Conservation (phyloP, 2,888 invertebrate genomes). For the Luperina testacea region DNA sequence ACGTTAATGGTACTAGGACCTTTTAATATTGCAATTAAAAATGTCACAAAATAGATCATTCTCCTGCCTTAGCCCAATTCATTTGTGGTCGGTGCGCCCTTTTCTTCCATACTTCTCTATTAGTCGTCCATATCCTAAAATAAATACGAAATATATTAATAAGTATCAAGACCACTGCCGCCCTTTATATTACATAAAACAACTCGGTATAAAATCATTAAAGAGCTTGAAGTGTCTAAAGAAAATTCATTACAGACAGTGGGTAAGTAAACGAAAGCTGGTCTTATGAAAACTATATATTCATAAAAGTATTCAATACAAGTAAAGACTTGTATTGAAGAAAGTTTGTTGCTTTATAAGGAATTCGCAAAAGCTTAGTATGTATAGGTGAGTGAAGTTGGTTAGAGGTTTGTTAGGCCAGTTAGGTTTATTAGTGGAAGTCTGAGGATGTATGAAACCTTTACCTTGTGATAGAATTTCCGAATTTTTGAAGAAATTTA, state of each 20-base stretch:
- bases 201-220: constrained; percentile 29
- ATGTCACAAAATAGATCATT: too few relatives aligned
- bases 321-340: constrained; percentile 16
- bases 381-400: too few relatives aligned
- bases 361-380: constrained; percentile 5
- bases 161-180: constrained; percentile 26
- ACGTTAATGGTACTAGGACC: neutral
- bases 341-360: constrained; percentile 38
- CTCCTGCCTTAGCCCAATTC: too few relatives aligned
- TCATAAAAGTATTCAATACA: too few relatives aligned
- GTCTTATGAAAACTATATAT: constrained; percentile 36
- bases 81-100: too few relatives aligned
- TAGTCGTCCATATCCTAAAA: too few relatives aligned
- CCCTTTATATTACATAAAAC: neutral
- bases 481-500: too few relatives aligned
- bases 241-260: constrained; percentile 37
- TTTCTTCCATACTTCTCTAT: too few relatives aligned
- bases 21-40: neutral
- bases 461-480: neutral
- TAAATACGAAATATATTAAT: too few relatives aligned
- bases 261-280: constrained; percentile 37
- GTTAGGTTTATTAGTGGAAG: constrained; percentile 24
- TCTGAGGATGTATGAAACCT: neutral
- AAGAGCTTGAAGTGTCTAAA: constrained; percentile 23
- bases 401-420: constrained; percentile 9